Evolutionary conservation across 2,888 invertebrate species (phyloP).

Genomic region (Acanthococcus lagerstroemiae): DNA sequence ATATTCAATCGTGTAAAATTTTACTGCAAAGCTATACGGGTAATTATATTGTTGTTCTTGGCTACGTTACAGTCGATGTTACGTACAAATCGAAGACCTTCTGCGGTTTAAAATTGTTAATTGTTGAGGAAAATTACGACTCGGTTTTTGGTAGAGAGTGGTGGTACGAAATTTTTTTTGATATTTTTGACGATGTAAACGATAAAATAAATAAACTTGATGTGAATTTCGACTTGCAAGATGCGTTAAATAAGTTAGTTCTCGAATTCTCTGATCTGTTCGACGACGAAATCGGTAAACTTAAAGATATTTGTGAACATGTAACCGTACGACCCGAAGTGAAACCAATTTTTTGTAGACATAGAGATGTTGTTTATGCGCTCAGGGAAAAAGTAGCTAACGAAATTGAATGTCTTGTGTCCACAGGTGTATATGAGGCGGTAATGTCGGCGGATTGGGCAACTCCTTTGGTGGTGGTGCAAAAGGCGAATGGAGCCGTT

Average conservation of each 20-base stretch:
- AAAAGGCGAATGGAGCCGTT: neutral
- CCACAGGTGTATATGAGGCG: neutral
- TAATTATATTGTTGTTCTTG: neutral
- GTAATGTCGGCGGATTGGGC: neutral
- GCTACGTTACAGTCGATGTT: neutral
- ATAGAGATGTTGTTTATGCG: neutral
- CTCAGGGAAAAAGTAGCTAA: neutral
- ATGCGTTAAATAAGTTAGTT: neutral
- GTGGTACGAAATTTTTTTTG: neutral
- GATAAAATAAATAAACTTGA: neutral
- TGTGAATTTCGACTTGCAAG: neutral
- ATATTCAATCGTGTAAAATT: neutral
- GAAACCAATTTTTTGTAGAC: neutral
- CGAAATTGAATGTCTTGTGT: neutral
- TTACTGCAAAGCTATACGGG: neutral
- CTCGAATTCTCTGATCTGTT: neutral
- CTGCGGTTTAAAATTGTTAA: neutral
- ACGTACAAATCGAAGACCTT: neutral
- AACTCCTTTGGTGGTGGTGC: neutral
- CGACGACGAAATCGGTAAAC: neutral
- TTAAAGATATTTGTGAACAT: neutral
- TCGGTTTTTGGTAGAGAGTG: no score
- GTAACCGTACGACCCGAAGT: neutral
- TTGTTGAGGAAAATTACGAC: neutral
- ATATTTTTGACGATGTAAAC: neutral